A percentile compares a stretch with the other conserved stretches of the same genome.
phyloP scores from a whole-genome alignment of 1,140 invertebrate species.

The Potamilus streckersoni region DNA sequence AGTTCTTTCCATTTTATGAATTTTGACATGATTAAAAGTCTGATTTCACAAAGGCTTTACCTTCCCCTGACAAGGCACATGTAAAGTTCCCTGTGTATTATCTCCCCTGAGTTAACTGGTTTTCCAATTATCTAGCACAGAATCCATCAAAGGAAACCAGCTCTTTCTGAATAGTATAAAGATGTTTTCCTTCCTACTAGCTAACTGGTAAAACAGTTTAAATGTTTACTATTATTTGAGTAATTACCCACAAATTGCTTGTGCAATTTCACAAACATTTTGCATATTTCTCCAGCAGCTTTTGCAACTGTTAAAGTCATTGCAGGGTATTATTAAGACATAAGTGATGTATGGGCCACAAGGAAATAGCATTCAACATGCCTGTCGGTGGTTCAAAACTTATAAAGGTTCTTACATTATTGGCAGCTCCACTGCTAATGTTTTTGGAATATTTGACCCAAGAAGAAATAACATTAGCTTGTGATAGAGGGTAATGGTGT shows the following conservation, averaged over 20 bases:
- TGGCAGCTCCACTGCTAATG: slow-evolving; percentile 27
- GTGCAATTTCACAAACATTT: slow-evolving; percentile 15
- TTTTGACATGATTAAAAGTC: no score
- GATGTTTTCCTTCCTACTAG: no score
- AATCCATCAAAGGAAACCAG: no score
- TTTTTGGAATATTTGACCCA: slow-evolving; percentile 32
- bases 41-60: no score
- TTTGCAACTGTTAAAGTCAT: slow-evolving; percentile 16
- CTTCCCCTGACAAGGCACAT: no score
- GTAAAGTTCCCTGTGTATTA: no score
- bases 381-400: slow-evolving; percentile 6
- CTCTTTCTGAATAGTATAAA: no score
- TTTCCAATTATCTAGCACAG: no score
- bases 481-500: slow-evolving; percentile 27
- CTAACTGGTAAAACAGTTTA: slow-evolving; percentile 1
- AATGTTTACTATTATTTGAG: slow-evolving; percentile 27
- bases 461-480: slow-evolving; percentile 16
- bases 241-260: slow-evolving; percentile 34
- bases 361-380: slow-evolving; percentile 9
- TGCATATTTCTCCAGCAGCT: slow-evolving; percentile 9
- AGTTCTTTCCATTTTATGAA: no score
- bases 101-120: no score
- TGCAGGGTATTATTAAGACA: slow-evolving; percentile 25
- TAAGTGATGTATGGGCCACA: slow-evolving; percentile 6
- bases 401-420: slow-evolving; percentile 26